These are phyloP conservation scores for Cephus pygmeus DNA, from an alignment of 2,888 invertebrate genomes.

Conservation along the genomic window DNA sequence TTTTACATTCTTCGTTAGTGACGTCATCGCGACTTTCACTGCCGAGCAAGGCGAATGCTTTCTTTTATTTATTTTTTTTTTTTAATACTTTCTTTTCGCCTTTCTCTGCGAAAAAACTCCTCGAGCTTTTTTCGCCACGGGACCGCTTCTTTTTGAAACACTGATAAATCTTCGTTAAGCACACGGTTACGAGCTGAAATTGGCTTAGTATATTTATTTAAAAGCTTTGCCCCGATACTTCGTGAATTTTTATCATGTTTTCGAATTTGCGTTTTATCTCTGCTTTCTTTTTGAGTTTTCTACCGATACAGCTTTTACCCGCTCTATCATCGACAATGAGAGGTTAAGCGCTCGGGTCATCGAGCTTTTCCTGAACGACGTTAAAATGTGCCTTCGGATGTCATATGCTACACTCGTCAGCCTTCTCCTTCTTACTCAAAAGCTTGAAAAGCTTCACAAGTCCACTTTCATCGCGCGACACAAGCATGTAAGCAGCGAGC, in stretches of 20 bases:
- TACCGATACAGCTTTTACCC: not conserved
- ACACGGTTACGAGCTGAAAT: not conserved
- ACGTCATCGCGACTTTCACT: no score
- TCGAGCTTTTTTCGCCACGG: not conserved
- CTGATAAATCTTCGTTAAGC: not conserved
- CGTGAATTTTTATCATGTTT: not conserved
- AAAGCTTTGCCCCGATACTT: not conserved
- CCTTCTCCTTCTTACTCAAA: not conserved
- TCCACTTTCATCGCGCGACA: not conserved
- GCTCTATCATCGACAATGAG: not conserved
- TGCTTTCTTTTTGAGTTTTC: not conserved
- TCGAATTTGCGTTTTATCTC: not conserved
- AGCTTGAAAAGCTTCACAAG: not conserved
- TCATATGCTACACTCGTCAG: not conserved
- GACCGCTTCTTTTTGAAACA: not conserved
- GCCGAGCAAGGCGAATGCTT: no score
- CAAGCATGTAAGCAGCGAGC: not conserved
- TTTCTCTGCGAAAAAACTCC: no score
- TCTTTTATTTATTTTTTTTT: no score
- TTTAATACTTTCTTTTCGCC: no score
- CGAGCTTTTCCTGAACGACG: not conserved
- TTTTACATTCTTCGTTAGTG: no score
- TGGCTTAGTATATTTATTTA: not conserved
- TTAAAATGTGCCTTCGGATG: not conserved
- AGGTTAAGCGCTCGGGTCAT: not conserved